A percentile compares a stretch with the other conserved stretches of the same genome.
Conservation (phyloP, 2,113 vertebrate species). For the Alexandromys fortis region DNA sequence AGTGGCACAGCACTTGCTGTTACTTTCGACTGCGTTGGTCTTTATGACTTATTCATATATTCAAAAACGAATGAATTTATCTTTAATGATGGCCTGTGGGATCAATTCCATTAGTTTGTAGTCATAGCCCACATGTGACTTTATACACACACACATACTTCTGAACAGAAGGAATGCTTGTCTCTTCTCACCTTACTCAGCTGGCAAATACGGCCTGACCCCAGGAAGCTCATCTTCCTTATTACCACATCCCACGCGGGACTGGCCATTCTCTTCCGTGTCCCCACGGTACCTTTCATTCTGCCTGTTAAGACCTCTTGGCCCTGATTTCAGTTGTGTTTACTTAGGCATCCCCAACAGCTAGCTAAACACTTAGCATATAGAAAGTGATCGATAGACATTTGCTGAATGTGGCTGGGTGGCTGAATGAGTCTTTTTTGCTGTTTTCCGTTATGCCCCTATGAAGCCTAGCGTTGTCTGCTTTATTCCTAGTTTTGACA, state of each 20-base stretch:
- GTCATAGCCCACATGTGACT: background rate
- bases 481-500: conserved; percentile 29
- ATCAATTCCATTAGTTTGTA: conserved; percentile 25
- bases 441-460: conserved; percentile 32
- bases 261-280: background rate
- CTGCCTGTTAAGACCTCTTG: background rate
- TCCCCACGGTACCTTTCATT: background rate
- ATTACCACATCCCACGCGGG: background rate
- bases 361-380: conserved; percentile 7
- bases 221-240: conserved; percentile 37
- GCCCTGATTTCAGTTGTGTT: conserved; percentile 19
- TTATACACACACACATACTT: background rate
- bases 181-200: conserved; percentile 21
- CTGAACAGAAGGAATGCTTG: conserved; percentile 11
- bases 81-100: conserved; percentile 48
- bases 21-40: conserved; percentile 21
- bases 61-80: conserved; percentile 48
- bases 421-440: conserved; percentile 1
- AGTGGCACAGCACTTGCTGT: background rate
- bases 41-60: conserved; percentile 60
- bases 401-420: background rate
- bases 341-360: conserved; percentile 1
- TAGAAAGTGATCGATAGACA: conserved; percentile 36
- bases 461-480: background rate
- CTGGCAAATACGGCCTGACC: background rate